A percentile compares a stretch with the other conserved stretches of the same genome.
phyloP scores from a whole-genome alignment of 2,797 vertebrate species.

The Phaenicophaeus curvirostris region DNA sequence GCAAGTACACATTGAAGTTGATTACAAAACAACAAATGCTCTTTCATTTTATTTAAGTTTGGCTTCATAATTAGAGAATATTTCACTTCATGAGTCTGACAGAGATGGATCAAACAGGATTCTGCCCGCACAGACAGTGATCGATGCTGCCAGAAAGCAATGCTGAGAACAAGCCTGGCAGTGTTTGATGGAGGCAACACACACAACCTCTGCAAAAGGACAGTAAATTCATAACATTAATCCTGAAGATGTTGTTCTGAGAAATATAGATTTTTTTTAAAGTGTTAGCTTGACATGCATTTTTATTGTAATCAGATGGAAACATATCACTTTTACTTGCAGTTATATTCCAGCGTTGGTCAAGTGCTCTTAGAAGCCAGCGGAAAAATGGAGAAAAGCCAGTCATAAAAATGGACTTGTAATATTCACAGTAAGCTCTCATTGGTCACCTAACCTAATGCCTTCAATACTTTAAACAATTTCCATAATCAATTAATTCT shows the following conservation, averaged over 20 bases:
- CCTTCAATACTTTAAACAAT: not conserved
- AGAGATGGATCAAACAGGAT: not conserved
- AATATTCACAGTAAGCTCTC: not conserved
- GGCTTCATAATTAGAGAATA: not conserved
- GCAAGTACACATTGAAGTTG: not conserved
- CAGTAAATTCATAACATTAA: not conserved
- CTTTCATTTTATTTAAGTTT: not conserved
- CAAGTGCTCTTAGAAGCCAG: not conserved
- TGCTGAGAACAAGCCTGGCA: not conserved
- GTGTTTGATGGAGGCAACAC: not conserved
- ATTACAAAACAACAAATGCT: not conserved
- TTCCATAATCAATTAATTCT: constrained; percentile 73
- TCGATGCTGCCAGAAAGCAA: not conserved
- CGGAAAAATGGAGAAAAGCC: not conserved
- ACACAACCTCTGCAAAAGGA: not conserved
- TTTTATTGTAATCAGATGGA: not conserved
- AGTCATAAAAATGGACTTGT: not conserved
- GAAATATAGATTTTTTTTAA: not conserved
- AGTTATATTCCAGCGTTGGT: not conserved
- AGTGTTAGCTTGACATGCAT: not conserved
- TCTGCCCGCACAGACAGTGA: not conserved
- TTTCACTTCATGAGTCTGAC: not conserved
- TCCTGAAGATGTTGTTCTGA: not conserved
- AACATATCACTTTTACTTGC: not conserved
- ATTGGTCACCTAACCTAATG: not conserved